Evolutionary conservation across 1,140 invertebrate genomes (phyloP), one percentile per base, ranked within the genome.

Genomic region (Bombus balteatus): DNA sequence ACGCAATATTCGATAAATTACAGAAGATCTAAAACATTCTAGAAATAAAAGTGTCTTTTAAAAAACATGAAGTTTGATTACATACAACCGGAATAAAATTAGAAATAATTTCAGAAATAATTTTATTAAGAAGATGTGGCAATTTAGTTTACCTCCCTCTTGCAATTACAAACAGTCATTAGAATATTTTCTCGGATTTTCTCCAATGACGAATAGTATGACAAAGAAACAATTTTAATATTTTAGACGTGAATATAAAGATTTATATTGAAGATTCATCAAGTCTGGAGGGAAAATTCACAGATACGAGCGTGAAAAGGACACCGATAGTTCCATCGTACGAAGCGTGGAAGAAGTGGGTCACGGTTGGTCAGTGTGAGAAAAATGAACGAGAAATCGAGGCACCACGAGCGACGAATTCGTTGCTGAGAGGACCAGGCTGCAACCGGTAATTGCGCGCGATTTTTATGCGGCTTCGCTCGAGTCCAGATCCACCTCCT

Each of bases 391-490:
- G 39, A 47, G 65, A 47, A 39, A 57, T 57, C 66, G 66, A 15
- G 32, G 28, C 77, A 80, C 65, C n/a, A 78, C 37, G 37, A 78
- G 76, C 59, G 76, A 81, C 78, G 78, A 81, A 53, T 71, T 81
- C 32, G 47, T 39, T 43, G 41, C 34, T 32, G 10, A 41, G 13
- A 43, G 88, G 43, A 68, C 41, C 41, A 2, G 22, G 39, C 53
- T 70, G 57, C 70, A 88, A 89, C 82, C 65, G 82, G 66, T 68
- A 81, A 88, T 89, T 85, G 82, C 53, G 34, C 32, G 43, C 77
- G 81, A 89, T 88, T 88, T 88, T 89, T 88, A 88, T 81, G 62
- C 57, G 43, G 43, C 65, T 79, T 66, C 78, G 59, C 59, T 79
- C 34, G 59, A 78, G 43, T 41, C 22, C 25, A 13, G 39, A 41